These are phyloP conservation scores for Globicephala melas DNA, from an alignment of 2,113 vertebrate species.

Conservation along the genomic window DNA sequence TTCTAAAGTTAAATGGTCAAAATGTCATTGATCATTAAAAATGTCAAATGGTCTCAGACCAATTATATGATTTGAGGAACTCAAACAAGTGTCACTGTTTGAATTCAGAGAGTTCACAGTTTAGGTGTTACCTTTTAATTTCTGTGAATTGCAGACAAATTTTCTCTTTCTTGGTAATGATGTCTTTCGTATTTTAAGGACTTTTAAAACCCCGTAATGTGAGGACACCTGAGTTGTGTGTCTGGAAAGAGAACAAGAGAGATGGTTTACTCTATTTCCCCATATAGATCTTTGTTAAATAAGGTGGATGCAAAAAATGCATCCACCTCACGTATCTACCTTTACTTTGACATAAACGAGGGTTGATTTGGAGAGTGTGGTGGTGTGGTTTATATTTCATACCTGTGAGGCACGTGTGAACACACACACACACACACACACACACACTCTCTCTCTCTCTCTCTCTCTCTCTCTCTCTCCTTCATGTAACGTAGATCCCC, in stretches of 20 bases:
- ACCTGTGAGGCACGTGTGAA: neutral
- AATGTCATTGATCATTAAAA: neutral
- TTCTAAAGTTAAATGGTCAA: neutral
- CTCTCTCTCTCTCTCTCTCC: no score
- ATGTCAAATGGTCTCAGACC: neutral
- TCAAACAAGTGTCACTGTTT: neutral
- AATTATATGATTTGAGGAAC: neutral
- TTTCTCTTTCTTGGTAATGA: neutral
- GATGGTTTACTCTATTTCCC: neutral
- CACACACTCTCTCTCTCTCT: no score
- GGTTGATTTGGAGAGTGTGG: neutral
- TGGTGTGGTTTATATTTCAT: neutral
- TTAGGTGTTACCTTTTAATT: neutral
- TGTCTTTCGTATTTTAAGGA: neutral
- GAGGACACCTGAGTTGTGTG: neutral
- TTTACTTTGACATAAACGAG: neutral
- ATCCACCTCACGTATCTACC: no score
- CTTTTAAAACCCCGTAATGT: neutral
- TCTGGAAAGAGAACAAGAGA: neutral
- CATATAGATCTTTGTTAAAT: neutral
- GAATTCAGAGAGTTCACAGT: neutral
- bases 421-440: neutral
- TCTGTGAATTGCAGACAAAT: neutral
- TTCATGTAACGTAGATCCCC: accelerated
- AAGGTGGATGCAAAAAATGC: neutral